phyloP scores from a whole-genome alignment of 2,888 invertebrate species.

The Nineta flava region DNA sequence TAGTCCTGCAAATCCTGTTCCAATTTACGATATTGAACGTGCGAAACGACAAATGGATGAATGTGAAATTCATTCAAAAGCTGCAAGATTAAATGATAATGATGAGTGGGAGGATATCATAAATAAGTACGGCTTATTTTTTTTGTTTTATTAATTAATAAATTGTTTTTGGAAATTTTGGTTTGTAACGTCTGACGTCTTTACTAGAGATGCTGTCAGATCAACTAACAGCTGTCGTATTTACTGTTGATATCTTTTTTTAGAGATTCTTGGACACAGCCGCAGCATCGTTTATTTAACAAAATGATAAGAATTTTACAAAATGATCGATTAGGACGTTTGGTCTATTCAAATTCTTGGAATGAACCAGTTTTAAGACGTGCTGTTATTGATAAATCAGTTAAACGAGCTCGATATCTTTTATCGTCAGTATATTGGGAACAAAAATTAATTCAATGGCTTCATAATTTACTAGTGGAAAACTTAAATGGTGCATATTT shows the following conservation, averaged over 20 bases:
- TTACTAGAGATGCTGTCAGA: background rate
- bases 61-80: constrained; percentile 45
- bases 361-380: constrained; percentile 55
- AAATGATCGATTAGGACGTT: constrained; percentile 43
- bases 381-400: constrained; percentile 53
- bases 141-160: too few relatives aligned
- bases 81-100: constrained; percentile 37
- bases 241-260: too few relatives aligned
- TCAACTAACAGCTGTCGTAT: too few relatives aligned
- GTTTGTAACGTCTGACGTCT: background rate
- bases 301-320: constrained; percentile 48
- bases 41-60: constrained; percentile 53
- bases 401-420: constrained; percentile 46
- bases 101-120: constrained; percentile 55
- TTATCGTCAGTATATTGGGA: constrained; percentile 61
- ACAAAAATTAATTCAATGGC: constrained; percentile 54
- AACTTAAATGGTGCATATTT: constrained; percentile 47
- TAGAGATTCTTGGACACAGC: constrained; percentile 44
- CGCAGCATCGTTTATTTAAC: constrained; percentile 48
- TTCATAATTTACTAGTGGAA: constrained; percentile 55
- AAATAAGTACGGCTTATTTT: constrained; percentile 32
- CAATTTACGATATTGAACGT: constrained; percentile 40
- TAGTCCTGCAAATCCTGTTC: constrained; percentile 24
- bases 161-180: background rate
- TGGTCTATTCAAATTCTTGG: constrained; percentile 38